Conservation (phyloP, 2,797 vertebrate species). For the Xiphophorus birchmanni region DNA sequence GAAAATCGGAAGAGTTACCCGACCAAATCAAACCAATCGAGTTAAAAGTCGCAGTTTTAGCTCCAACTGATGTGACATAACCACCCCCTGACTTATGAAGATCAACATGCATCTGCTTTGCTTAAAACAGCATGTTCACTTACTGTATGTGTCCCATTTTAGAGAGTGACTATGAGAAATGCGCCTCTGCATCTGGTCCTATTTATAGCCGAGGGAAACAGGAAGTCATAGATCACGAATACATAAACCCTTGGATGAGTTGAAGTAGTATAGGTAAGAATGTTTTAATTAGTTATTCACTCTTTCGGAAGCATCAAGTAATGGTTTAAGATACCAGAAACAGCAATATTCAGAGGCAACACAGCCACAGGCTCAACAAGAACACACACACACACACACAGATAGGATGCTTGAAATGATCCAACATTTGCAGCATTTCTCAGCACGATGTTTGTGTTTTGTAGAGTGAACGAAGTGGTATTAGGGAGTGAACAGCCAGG, state of each 20-base stretch:
- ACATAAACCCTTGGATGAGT: neutral
- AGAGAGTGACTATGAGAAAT: neutral
- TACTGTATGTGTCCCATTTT: neutral
- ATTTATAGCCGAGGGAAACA: neutral
- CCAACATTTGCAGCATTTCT: neutral
- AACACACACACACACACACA: neutral
- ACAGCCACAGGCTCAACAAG: neutral
- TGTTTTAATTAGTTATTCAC: neutral
- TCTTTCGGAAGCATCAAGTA: neutral
- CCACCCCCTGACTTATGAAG: neutral
- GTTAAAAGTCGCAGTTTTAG: neutral
- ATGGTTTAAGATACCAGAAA: neutral
- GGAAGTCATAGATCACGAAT: neutral
- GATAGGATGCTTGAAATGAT: neutral
- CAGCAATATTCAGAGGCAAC: neutral
- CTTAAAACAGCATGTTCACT: neutral
- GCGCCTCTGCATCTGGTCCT: neutral
- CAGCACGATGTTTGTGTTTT: neutral
- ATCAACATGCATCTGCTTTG: neutral
- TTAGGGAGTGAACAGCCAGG: neutral
- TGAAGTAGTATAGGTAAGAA: neutral
- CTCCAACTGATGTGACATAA: neutral
- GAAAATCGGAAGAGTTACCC: neutral
- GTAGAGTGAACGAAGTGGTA: neutral
- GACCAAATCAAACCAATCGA: neutral